Conservation (phyloP, 2,113 vertebrate species). For the Oenanthe melanoleuca region DNA sequence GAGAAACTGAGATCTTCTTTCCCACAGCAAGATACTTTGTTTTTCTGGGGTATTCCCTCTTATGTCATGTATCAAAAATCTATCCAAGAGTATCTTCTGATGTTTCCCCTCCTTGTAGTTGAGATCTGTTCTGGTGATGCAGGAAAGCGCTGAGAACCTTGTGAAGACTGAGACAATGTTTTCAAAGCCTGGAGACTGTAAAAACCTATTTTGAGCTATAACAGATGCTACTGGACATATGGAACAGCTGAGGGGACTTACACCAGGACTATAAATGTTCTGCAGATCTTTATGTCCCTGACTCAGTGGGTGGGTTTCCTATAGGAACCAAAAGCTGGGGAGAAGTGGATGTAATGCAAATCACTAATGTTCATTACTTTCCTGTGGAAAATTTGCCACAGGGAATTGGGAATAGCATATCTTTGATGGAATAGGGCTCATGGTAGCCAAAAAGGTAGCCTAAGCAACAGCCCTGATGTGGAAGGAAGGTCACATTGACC, state of each 20-base stretch:
- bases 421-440: not conserved
- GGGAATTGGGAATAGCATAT: not conserved
- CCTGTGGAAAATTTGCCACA: not conserved
- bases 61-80: not conserved
- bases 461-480: not conserved
- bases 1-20: not conserved
- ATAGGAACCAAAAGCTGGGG: not conserved
- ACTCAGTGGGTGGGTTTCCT: constrained; percentile 8
- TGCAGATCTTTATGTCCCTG: constrained; percentile 16
- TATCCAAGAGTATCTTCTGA: not conserved
- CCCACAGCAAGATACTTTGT: not conserved
- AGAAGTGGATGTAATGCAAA: not conserved
- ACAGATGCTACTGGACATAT: constrained; percentile 54
- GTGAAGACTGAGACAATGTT: not conserved
- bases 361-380: not conserved
- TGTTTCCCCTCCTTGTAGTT: not conserved
- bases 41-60: not conserved
- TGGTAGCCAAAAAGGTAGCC: not conserved
- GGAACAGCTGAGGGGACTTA: constrained; percentile 37
- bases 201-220: constrained; percentile 35
- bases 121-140: not conserved
- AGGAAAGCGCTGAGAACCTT: not conserved
- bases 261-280: constrained; percentile 26
- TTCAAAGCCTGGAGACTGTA: constrained; percentile 11
- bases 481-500: not conserved